Percentiles rank a stretch among this genome's conserved stretches.
Evolutionary conservation across 1,140 invertebrate genomes (phyloP).

Genomic region (Caerostris extrusa): DNA sequence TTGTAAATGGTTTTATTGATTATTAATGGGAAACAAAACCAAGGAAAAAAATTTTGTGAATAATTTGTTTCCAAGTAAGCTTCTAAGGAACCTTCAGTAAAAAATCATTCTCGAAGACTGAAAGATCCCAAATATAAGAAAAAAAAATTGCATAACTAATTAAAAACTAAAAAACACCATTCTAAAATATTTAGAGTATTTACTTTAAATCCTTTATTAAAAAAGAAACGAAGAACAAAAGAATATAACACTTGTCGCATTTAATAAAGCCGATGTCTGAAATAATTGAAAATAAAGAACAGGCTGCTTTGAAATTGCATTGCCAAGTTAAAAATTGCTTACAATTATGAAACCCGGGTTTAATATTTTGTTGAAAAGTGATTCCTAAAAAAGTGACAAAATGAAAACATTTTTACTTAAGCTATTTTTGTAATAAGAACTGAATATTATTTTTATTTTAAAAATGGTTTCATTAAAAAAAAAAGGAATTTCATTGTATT

Average conservation of each 20-base stretch:
- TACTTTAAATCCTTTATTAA: conserved; percentile 18
- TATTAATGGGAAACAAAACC: neutral
- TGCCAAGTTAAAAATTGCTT: neutral
- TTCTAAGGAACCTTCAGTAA: neutral
- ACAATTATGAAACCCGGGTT: neutral
- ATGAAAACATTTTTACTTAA: neutral
- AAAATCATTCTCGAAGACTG: neutral
- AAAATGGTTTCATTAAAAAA: neutral
- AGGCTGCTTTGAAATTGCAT: neutral
- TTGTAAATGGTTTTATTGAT: neutral
- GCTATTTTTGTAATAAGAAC: neutral
- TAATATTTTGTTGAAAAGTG: neutral
- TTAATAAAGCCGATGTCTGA: neutral
- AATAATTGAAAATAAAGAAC: neutral
- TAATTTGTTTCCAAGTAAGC: conserved; percentile 2
- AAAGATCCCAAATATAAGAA: neutral
- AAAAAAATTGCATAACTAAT: neutral
- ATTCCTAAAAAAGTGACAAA: neutral
- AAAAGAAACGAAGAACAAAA: neutral
- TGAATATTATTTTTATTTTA: neutral
- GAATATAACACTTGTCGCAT: neutral
- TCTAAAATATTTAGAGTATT: conserved; percentile 6
- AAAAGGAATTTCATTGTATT: conserved; percentile 7
- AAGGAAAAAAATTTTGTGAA: neutral
- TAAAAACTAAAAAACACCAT: neutral